These are phyloP conservation scores for Megalonaias nervosa DNA, from an alignment of 1,140 invertebrate genomes.

Conservation along the genomic window DNA sequence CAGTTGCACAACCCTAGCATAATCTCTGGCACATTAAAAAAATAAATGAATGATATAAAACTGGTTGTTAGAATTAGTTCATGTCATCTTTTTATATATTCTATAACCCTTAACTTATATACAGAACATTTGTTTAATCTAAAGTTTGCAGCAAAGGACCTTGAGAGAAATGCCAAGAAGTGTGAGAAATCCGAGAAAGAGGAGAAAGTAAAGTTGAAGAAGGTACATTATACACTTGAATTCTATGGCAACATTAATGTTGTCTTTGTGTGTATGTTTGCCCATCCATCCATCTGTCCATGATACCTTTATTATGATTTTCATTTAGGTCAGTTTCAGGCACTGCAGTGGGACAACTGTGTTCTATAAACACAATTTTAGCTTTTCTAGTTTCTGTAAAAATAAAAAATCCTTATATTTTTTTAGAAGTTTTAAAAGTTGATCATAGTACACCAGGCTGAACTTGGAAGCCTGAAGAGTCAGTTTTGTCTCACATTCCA, in stretches of 20 bases:
- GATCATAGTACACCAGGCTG: no score
- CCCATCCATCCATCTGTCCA: not conserved
- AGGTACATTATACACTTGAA: conserved; percentile 74
- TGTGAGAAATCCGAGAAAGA: conserved; percentile 98
- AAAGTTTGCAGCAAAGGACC: conserved; percentile 98
- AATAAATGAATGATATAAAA: not conserved
- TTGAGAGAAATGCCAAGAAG: conserved; percentile 97
- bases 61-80: no score
- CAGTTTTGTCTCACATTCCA: no score
- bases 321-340: no score
- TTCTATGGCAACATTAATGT: not conserved
- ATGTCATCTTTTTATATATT: no score
- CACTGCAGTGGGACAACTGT: no score
- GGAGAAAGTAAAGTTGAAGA: conserved; percentile 97
- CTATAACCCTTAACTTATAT: conserved; percentile 29
- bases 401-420: no score
- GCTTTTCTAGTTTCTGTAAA: no score
- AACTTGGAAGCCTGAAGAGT: no score
- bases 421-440: no score
- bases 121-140: conserved; percentile 92
- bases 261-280: not conserved
- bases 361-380: no score
- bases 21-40: not conserved
- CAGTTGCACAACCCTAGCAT: not conserved
- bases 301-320: not conserved